Conservation (phyloP, 2,888 invertebrate genomes). For the Cataglyphis albicans region DNA sequence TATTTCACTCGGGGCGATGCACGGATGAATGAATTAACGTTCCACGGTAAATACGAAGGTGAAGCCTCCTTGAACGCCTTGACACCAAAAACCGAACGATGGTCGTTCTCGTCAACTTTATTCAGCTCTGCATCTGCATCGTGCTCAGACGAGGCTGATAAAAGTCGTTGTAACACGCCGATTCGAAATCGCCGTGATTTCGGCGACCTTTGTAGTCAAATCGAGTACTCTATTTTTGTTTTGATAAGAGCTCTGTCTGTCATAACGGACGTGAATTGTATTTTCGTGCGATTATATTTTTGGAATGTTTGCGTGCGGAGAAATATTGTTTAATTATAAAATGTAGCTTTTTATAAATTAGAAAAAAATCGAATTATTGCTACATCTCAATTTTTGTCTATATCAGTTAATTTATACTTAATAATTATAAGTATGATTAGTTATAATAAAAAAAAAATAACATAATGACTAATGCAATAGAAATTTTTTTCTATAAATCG, state of each 20-base stretch:
- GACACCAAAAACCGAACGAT: constrained; percentile 70
- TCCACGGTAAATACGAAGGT: constrained; percentile 63
- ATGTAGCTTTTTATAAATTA: background rate
- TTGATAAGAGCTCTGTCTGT: constrained; percentile 22
- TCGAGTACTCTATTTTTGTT: constrained; percentile 31
- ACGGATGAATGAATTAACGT: constrained; percentile 72
- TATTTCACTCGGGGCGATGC: constrained; percentile 58
- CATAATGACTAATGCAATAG: background rate
- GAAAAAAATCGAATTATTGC: background rate
- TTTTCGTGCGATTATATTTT: constrained; percentile 4
- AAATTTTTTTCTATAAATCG: background rate
- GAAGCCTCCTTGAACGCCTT: constrained; percentile 69
- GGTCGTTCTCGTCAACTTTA: constrained; percentile 23
- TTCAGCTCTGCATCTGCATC: constrained; percentile 6
- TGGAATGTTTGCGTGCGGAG: background rate
- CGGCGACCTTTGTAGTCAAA: background rate
- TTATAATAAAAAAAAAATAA: background rate
- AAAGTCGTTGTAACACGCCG: background rate
- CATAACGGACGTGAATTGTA: background rate
- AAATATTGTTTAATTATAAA: background rate
- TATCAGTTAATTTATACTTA: background rate
- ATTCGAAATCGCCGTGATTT: constrained; percentile 6
- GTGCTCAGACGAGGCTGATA: background rate
- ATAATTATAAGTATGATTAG: background rate
- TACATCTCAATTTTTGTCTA: background rate